These are phyloP conservation scores for Steromphala cineraria DNA, from an alignment of 2,888 invertebrate species.

Conservation along the genomic window DNA sequence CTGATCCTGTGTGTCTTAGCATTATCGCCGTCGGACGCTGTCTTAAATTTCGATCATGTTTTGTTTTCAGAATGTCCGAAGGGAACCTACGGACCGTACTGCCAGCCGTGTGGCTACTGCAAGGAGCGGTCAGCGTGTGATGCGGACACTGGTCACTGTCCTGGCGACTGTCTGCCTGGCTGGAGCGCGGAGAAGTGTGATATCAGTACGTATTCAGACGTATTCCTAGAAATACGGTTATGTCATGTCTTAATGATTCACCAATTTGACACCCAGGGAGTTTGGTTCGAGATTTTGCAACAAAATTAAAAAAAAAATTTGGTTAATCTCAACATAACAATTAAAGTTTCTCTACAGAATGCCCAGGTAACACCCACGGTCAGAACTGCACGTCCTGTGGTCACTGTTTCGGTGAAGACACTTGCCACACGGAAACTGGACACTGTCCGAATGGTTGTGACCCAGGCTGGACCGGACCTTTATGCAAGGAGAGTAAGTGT, in stretches of 20 bases:
- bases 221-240: not conserved
- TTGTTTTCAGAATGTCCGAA: not conserved
- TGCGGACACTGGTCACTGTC: not conserved
- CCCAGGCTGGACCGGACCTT: not conserved
- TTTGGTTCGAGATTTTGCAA: too few species aligned
- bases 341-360: not conserved
- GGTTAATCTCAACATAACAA: too few species aligned
- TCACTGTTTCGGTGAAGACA: not conserved
- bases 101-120: not conserved
- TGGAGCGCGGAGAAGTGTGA: not conserved
- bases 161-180: not conserved
- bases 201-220: not conserved
- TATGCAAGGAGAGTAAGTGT: not conserved
- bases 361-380: not conserved
- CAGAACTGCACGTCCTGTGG: not conserved
- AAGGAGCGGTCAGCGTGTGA: not conserved
- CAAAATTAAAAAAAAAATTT: too few species aligned
- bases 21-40: too few species aligned
- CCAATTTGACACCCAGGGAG: too few species aligned
- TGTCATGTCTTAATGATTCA: too few species aligned
- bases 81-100: not conserved
- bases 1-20: too few species aligned
- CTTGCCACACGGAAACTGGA: not conserved
- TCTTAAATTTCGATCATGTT: too few species aligned
- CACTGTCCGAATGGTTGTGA: constrained; percentile 1